Evolutionary conservation across 1,140 invertebrate genomes (phyloP), one percentile per base, ranked within the genome.

Genomic region (Aradophagus sp.): DNA sequence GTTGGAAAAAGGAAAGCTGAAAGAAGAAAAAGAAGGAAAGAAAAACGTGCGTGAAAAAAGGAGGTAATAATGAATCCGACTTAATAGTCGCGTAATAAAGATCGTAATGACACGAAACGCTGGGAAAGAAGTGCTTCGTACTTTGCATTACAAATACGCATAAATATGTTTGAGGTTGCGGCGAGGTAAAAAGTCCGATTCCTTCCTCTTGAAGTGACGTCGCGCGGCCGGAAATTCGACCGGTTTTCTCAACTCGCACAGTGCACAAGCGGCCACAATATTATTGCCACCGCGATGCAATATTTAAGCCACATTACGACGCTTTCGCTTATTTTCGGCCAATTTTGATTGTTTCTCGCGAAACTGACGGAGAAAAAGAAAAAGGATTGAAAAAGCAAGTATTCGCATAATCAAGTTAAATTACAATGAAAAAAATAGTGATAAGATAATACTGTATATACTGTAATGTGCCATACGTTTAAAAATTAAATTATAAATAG

Each of bases 141-240:
- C 2, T 10, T 29, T 29, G 4, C 27, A n/a, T 10, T n/a, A 29
- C 7, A 29, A 29, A 10, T 2, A 6, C 27, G 27, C 10, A n/a
- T 29, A 29, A 29, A 56, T 56, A 56, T 35, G 34, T 65, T 55
- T 55, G 42, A 32, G n/a, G 42, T 26, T 27, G 19, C 26, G 14
- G 13, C 20, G 20, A 38, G 45, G 29, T 41, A 44, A 63, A 70
- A 70, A 62, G 44, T 52, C 48, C 41, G 45, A 58, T 66, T 58
- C 50, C 56, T 55, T 72, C 61, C 69, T 62, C 45, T 53, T 19
- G 53, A 39, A n/a, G n/a, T n/a, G n/a, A n/a, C n/a, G n/a, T n/a
- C 27, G 27, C 27, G 27, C 13, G 19, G 14, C 69, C 69, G 62
- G 56, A 66, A 62, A 52, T 56, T 34, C 44, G 56, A 66, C 62